A percentile compares a stretch with the other conserved stretches of the same genome.
These are phyloP conservation scores for Mus musculus DNA, from an alignment of 2,113 vertebrate genomes.

Conservation along the genomic window DNA sequence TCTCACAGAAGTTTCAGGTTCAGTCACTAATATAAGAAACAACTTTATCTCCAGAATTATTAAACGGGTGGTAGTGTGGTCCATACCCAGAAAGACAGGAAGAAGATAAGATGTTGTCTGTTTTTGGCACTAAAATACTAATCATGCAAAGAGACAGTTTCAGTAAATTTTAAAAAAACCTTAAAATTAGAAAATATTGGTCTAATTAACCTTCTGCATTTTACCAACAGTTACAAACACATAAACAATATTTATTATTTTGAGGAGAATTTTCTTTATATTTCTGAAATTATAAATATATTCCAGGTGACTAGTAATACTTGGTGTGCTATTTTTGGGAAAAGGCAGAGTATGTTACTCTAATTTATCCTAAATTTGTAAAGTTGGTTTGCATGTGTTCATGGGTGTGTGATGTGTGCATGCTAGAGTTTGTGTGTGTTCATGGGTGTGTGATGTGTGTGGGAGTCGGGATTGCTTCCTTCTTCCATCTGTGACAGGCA, in stretches of 20 bases:
- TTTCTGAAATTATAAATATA: not conserved
- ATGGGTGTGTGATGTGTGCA: not conserved
- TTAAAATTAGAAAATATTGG: conserved; percentile 25
- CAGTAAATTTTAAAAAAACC: not conserved
- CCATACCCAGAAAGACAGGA: not conserved
- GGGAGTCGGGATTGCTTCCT: too few relatives aligned
- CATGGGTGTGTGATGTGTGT: not conserved
- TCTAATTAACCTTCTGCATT: not conserved
- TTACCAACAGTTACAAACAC: conserved; percentile 10
- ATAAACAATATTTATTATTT: not conserved
- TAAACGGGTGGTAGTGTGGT: conserved; percentile 3
- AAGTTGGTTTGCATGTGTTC: not conserved
- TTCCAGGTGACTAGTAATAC: not conserved
- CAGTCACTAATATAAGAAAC: conserved; percentile 80
- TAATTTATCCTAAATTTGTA: not conserved
- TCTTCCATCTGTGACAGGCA: not conserved
- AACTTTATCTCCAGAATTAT: conserved; percentile 74
- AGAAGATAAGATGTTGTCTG: not conserved
- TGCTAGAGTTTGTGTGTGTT: not conserved
- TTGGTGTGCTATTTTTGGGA: not conserved
- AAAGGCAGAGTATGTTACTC: not conserved
- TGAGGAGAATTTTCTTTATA: not conserved
- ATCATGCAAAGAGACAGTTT: not conserved
- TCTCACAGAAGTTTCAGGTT: conserved; percentile 65
- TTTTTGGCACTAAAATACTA: not conserved